These are phyloP conservation scores for Caerostris darwini DNA, from an alignment of 1,140 invertebrate genomes.

Conservation along the genomic window DNA sequence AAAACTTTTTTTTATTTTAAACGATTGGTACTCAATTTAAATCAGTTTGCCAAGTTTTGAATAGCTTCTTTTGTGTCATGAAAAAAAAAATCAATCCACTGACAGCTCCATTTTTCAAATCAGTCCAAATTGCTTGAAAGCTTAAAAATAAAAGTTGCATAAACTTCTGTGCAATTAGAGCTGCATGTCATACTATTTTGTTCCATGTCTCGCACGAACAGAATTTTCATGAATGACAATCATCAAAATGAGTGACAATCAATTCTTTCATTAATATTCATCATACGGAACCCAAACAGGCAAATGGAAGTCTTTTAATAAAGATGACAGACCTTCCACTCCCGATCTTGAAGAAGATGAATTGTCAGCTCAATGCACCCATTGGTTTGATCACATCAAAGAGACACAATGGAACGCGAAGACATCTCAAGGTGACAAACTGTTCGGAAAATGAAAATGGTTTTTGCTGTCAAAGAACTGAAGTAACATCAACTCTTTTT, in stretches of 20 bases:
- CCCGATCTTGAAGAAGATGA: neutral
- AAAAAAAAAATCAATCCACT: neutral
- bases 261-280: neutral
- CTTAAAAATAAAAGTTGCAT: neutral
- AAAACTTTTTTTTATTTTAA: too few species aligned
- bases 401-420: neutral
- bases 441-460: neutral
- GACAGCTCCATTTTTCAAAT: neutral
- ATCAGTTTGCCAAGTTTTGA: too few species aligned
- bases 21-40: too few species aligned
- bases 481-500: too few species aligned
- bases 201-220: neutral
- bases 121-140: neutral
- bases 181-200: neutral
- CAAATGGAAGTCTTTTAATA: conserved; percentile 5
- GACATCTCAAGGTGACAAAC: neutral
- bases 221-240: neutral
- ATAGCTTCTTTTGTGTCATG: neutral
- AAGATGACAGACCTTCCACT: neutral
- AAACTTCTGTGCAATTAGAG: neutral
- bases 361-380: neutral
- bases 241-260: neutral
- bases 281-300: neutral
- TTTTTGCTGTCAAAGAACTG: neutral
- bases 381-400: conserved; percentile 19